A percentile compares a stretch with the other conserved stretches of the same genome.
Evolutionary conservation across 2,797 vertebrate species (phyloP).

Genomic region (Sciurus carolinensis): DNA sequence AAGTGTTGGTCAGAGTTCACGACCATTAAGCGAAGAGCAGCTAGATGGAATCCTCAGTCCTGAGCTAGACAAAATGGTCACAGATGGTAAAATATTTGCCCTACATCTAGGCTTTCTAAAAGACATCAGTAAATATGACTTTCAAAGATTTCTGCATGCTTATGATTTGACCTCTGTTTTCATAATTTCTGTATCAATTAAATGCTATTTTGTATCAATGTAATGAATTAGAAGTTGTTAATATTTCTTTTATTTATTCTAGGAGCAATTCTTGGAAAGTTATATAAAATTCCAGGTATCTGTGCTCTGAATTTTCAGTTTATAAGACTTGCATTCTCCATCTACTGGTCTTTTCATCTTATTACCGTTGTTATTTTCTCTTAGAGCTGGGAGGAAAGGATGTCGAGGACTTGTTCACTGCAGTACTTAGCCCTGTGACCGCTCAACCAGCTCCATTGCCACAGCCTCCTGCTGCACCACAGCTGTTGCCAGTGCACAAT

Average conservation of each 20-base stretch:
- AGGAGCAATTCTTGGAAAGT: constrained; percentile 99
- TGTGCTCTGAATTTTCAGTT: neutral
- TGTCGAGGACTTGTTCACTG: constrained; percentile 98
- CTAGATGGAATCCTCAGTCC: constrained; percentile 98
- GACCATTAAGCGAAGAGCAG: constrained; percentile 95
- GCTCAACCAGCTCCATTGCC: constrained; percentile 93
- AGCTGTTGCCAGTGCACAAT: constrained; percentile 91
- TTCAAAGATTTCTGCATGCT: constrained; percentile 74
- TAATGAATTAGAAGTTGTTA: constrained; percentile 45
- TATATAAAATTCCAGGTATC: constrained; percentile 99
- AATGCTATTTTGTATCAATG: constrained; percentile 37
- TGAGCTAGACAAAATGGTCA: constrained; percentile 99
- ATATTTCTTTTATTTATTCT: constrained; percentile 84
- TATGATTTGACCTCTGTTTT: constrained; percentile 58
- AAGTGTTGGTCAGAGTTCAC: constrained; percentile 91
- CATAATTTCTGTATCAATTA: constrained; percentile 67
- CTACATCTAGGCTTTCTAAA: constrained; percentile 75
- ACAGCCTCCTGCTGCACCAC: constrained; percentile 91
- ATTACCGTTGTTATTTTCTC: constrained; percentile 75
- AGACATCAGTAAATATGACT: constrained; percentile 68
- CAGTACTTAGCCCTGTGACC: constrained; percentile 96
- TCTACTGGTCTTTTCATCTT: neutral
- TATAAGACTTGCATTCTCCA: neutral
- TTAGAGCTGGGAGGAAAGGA: constrained; percentile 98
- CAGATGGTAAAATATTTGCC: constrained; percentile 94